A percentile compares a stretch with the other conserved stretches of the same genome.
Evolutionary conservation across 1,140 invertebrate genomes (phyloP).

Genomic region (Venturia canescens): DNA sequence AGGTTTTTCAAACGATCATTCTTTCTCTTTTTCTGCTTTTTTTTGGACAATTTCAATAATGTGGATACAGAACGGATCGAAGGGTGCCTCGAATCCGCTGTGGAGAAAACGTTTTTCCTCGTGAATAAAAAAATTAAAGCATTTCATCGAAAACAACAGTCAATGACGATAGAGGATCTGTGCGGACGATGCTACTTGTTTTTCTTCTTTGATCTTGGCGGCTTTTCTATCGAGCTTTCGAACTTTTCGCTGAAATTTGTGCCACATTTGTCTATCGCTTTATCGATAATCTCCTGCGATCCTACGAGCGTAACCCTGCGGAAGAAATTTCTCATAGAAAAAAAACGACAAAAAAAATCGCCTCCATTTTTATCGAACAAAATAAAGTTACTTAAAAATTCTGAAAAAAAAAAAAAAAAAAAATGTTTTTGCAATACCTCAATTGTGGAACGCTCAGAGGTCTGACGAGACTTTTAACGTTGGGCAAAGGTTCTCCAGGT

Average conservation of each 20-base stretch:
- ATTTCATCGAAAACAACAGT: slow-evolving; percentile 45
- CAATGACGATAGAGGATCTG: slow-evolving; percentile 35
- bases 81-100: too few species aligned
- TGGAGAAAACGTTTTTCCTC: background rate
- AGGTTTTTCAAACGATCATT: too few species aligned
- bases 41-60: too few species aligned
- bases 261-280: slow-evolving; percentile 64
- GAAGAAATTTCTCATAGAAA: slow-evolving; percentile 40
- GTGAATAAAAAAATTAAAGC: background rate
- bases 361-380: background rate
- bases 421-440: slow-evolving; percentile 63
- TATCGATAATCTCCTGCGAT: slow-evolving; percentile 66
- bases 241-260: slow-evolving; percentile 67
- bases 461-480: slow-evolving; percentile 78
- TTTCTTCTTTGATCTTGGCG: slow-evolving; percentile 72
- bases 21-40: too few species aligned
- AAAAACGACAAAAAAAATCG: slow-evolving; percentile 23
- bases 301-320: slow-evolving; percentile 73
- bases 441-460: slow-evolving; percentile 80
- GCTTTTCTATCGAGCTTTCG: slow-evolving; percentile 67
- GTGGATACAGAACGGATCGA: too few species aligned
- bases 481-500: slow-evolving; percentile 74
- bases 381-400: background rate
- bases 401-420: too few species aligned
- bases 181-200: slow-evolving; percentile 64